These are phyloP conservation scores for Bostrychus sinensis DNA, from an alignment of 2,113 vertebrate species.

Conservation along the genomic window DNA sequence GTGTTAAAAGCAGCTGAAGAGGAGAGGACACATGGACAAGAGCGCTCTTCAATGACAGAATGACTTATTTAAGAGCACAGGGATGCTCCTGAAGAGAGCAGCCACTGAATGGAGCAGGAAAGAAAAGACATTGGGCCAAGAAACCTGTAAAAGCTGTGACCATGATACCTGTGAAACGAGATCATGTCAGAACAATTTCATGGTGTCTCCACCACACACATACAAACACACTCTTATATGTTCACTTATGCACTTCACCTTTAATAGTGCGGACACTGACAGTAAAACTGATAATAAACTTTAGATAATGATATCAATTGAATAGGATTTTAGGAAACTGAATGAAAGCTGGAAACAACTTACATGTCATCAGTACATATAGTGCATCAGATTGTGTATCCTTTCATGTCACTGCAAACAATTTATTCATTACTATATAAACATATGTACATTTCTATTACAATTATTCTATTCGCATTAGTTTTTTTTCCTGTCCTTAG, in stretches of 20 bases:
- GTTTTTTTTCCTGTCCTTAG: too few relatives aligned
- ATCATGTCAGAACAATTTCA: constrained; percentile 40
- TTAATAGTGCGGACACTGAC: background rate
- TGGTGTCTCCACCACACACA: constrained; percentile 5
- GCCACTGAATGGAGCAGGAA: constrained; percentile 5
- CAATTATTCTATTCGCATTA: too few relatives aligned
- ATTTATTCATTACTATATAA: too few relatives aligned
- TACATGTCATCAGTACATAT: too few relatives aligned
- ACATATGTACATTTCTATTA: too few relatives aligned
- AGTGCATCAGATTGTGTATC: too few relatives aligned
- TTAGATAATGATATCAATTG: too few relatives aligned
- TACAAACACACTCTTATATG: background rate
- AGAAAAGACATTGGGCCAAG: background rate
- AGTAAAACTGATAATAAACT: background rate
- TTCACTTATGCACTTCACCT: background rate
- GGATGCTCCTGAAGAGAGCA: background rate
- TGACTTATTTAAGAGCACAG: constrained; percentile 25
- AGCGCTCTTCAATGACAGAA: constrained; percentile 26
- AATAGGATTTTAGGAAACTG: too few relatives aligned
- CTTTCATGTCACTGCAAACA: too few relatives aligned
- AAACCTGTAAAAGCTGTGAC: constrained; percentile 7
- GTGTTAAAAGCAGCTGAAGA: constrained; percentile 39
- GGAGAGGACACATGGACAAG: constrained; percentile 32
- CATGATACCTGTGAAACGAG: constrained; percentile 8
- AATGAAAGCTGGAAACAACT: too few relatives aligned